Conservation (phyloP, 2,797 vertebrate species). For the Hydrolagus colliei region DNA sequence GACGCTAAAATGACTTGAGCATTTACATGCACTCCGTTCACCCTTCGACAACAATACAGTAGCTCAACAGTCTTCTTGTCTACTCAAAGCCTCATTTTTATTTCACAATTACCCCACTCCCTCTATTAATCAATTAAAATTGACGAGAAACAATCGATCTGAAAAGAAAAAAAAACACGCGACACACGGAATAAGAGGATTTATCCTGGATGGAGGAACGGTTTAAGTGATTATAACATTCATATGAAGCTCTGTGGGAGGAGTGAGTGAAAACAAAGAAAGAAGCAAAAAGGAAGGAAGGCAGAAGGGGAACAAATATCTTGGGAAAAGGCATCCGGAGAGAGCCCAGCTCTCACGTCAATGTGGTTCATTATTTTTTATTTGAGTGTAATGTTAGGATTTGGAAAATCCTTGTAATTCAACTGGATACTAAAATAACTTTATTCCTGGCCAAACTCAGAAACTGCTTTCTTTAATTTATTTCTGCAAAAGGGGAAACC, state of each 20-base stretch:
- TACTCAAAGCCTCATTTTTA: background rate
- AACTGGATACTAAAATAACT: no score
- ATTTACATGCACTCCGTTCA: background rate
- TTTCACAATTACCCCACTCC: background rate
- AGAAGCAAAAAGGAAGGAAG: background rate
- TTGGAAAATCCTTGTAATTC: background rate
- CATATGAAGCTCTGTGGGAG: background rate
- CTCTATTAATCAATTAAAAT: conserved; percentile 3
- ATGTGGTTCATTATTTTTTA: background rate
- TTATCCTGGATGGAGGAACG: background rate
- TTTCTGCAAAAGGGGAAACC: background rate
- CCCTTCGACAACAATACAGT: background rate
- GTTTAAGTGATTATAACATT: conserved; percentile 13
- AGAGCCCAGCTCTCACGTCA: background rate
- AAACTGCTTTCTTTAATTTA: background rate
- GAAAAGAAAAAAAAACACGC: background rate
- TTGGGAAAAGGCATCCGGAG: background rate
- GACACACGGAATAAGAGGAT: background rate
- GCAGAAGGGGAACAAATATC: background rate
- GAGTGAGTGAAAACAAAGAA: background rate
- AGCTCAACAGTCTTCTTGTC: background rate
- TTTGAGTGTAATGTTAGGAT: background rate
- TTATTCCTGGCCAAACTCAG: background rate
- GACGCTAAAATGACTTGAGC: background rate
- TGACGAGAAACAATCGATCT: background rate